Conservation (phyloP, 2,888 invertebrate species). For the Apotomis turbidana region DNA sequence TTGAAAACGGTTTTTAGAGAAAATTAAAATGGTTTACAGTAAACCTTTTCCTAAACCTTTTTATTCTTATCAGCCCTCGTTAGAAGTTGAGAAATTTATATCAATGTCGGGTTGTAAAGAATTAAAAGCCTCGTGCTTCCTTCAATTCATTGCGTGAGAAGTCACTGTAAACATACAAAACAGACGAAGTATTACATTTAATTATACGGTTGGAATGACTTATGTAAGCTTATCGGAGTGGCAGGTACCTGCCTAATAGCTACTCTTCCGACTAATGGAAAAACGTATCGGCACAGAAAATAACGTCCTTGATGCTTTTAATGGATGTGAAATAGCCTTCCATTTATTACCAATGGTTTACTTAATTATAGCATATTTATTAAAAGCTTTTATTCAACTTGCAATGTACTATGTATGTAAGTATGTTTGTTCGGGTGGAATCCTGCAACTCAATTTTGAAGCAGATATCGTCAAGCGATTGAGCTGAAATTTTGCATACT, state of each 20-base stretch:
- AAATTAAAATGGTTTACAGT: neutral
- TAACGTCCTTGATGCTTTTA: slow-evolving; percentile 57
- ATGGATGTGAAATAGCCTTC: slow-evolving; percentile 50
- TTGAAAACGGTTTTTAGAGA: too few species aligned
- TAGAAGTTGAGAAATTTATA: slow-evolving; percentile 31
- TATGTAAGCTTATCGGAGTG: slow-evolving; percentile 46
- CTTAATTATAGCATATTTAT: slow-evolving; percentile 34
- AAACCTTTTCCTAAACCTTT: neutral
- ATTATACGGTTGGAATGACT: slow-evolving; percentile 61
- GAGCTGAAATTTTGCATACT: too few species aligned
- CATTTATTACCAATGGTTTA: slow-evolving; percentile 50
- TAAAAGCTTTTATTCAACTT: too few species aligned
- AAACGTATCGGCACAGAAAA: slow-evolving; percentile 48
- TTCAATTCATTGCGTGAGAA: slow-evolving; percentile 64
- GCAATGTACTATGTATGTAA: too few species aligned
- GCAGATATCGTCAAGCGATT: too few species aligned
- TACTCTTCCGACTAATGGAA: slow-evolving; percentile 55
- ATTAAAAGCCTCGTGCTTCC: slow-evolving; percentile 47
- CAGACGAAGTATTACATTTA: slow-evolving; percentile 72
- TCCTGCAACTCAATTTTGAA: too few species aligned
- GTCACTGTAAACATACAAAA: slow-evolving; percentile 66
- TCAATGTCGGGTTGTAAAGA: slow-evolving; percentile 27
- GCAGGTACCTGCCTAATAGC: slow-evolving; percentile 41
- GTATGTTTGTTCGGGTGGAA: too few species aligned
- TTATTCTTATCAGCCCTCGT: slow-evolving; percentile 18